Conservation (phyloP, 2,113 vertebrate species). For the Eulemur rufifrons region DNA sequence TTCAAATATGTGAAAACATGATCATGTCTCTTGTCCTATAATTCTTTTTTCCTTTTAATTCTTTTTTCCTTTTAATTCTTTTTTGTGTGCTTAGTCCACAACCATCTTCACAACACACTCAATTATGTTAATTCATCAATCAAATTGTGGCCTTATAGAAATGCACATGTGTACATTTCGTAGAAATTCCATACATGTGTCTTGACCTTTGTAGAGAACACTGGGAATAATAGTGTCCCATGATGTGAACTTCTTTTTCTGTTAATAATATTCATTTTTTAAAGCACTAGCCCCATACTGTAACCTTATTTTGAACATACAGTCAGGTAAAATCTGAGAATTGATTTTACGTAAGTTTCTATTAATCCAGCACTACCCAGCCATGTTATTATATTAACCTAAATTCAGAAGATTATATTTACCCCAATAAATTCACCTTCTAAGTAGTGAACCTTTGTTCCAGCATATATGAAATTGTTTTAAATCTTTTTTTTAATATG, state of each 20-base stretch:
- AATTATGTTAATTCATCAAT: not conserved
- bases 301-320: not conserved
- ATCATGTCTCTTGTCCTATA: not conserved
- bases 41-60: not conserved
- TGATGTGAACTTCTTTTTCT: not conserved
- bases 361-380: not conserved
- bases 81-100: not conserved
- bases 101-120: not conserved
- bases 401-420: conserved; percentile 4
- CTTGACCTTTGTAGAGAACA: not conserved
- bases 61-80: not conserved
- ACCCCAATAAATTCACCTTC: not conserved
- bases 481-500: not conserved
- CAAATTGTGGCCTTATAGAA: not conserved
- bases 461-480: not conserved
- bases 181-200: not conserved
- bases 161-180: too few relatives aligned
- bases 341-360: not conserved
- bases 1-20: not conserved
- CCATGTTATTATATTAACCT: not conserved
- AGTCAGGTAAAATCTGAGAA: not conserved
- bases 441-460: not conserved
- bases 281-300: not conserved
- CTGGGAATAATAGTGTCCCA: not conserved
- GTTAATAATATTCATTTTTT: not conserved